These are phyloP conservation scores for Oeneis ivallda DNA, from an alignment of 2,888 invertebrate species.

Conservation along the genomic window DNA sequence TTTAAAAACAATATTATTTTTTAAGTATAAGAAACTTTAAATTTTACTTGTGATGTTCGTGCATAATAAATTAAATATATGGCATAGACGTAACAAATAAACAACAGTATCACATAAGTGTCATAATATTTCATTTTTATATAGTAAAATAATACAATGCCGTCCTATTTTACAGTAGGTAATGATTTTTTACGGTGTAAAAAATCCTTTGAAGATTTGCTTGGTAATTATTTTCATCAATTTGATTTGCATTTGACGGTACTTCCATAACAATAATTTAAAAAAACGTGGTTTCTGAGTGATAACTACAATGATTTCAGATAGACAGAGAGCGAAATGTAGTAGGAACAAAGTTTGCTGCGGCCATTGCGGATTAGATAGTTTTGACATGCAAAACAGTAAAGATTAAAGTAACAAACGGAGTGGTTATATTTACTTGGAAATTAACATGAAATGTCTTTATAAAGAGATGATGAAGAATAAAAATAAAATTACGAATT, in stretches of 20 bases:
- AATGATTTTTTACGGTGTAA: too few species aligned
- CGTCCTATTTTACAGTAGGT: slow-evolving; percentile 13
- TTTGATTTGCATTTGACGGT: background rate
- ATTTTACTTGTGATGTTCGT: background rate
- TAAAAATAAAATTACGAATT: too few species aligned
- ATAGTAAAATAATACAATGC: background rate
- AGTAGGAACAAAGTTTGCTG: too few species aligned
- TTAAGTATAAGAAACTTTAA: background rate
- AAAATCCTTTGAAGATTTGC: background rate
- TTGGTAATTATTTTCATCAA: background rate
- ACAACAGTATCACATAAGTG: too few species aligned
- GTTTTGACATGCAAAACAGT: too few species aligned
- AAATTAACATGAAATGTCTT: background rate
- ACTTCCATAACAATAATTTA: background rate
- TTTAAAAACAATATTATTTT: too few species aligned
- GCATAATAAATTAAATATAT: background rate
- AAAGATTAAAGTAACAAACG: too few species aligned
- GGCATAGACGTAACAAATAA: background rate
- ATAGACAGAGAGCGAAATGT: background rate
- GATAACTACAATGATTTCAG: too few species aligned
- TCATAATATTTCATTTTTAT: slow-evolving; percentile 11
- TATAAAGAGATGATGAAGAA: too few species aligned
- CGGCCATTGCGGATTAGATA: too few species aligned
- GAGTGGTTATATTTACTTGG: too few species aligned
- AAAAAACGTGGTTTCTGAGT: background rate